These are phyloP conservation scores for Drosophila teissieri DNA, from an alignment of 1,140 invertebrate species.

Conservation along the genomic window DNA sequence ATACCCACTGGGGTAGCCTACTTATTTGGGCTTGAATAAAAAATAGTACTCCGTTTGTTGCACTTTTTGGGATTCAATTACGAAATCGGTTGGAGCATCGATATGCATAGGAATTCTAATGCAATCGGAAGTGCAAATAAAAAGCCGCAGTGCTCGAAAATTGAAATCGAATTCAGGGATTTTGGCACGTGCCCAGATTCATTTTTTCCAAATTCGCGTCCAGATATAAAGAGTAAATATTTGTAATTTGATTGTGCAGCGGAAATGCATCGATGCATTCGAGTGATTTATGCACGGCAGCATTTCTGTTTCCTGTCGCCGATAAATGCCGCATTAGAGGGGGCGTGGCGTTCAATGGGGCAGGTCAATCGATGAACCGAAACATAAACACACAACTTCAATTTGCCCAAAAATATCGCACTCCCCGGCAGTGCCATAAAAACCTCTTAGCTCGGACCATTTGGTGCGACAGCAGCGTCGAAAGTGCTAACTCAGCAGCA, in stretches of 20 bases:
- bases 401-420: constrained; percentile 23
- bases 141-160: constrained; percentile 6
- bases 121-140: constrained; percentile 23
- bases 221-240: constrained; percentile 27
- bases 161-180: constrained; percentile 21
- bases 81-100: not conserved
- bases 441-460: constrained; percentile 23
- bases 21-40: not conserved
- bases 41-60: not conserved
- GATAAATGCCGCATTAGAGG: constrained; percentile 18
- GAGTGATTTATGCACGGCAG: constrained; percentile 38
- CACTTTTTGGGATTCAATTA: constrained; percentile 6
- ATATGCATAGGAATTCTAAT: not conserved
- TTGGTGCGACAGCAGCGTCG: constrained; percentile 6
- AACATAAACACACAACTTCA: constrained; percentile 31
- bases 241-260: constrained; percentile 52
- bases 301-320: constrained; percentile 35
- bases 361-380: constrained; percentile 32
- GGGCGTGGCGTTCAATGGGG: not conserved
- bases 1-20: not conserved
- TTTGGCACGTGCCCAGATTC: constrained; percentile 24
- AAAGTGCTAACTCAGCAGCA: constrained; percentile 45
- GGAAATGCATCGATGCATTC: constrained; percentile 50
- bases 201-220: constrained; percentile 6
- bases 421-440: constrained; percentile 11